phyloP scores from a whole-genome alignment of 2,888 invertebrate species.

The Terebella lapidaria region DNA sequence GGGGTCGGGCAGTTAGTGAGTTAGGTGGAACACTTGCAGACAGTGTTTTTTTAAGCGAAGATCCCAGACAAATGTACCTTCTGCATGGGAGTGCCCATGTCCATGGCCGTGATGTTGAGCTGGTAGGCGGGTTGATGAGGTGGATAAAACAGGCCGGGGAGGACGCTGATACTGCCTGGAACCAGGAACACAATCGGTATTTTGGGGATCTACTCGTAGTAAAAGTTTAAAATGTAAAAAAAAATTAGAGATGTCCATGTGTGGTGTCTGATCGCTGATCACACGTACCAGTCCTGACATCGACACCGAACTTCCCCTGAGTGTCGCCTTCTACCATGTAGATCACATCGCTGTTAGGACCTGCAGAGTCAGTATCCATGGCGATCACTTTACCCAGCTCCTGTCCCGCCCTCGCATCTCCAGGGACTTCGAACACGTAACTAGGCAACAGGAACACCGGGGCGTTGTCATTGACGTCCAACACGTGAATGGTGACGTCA shows the following conservation, averaged over 20 bases:
- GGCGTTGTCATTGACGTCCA: slow-evolving; percentile 24
- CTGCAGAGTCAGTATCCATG: slow-evolving; percentile 22
- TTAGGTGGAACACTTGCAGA: too few relatives aligned
- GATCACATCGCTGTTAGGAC: slow-evolving; percentile 25
- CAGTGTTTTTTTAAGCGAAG: too few relatives aligned
- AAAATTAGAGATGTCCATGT: too few relatives aligned
- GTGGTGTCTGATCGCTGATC: too few relatives aligned
- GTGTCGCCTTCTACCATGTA: slow-evolving; percentile 24
- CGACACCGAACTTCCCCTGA: slow-evolving; percentile 25
- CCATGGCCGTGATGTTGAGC: slow-evolving; percentile 21
- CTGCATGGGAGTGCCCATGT: slow-evolving; percentile 24
- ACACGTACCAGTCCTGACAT: slow-evolving; percentile 26
- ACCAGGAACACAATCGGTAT: background rate
- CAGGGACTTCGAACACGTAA: slow-evolving; percentile 11
- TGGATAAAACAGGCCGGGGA: slow-evolving; percentile 23
- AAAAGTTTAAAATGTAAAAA: too few relatives aligned
- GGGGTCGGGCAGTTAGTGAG: background rate
- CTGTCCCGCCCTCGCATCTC: slow-evolving; percentile 18
- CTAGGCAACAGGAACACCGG: slow-evolving; percentile 20
- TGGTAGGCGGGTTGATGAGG: slow-evolving; percentile 21
- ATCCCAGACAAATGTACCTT: background rate
- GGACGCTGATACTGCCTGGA: slow-evolving; percentile 18
- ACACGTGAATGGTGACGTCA: slow-evolving; percentile 18
- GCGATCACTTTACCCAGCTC: slow-evolving; percentile 21
- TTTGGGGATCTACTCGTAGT: too few relatives aligned